Percentiles rank a stretch among this genome's conserved stretches.
These are phyloP conservation scores for Selenia dentaria DNA, from an alignment of 2,888 invertebrate genomes.

Conservation along the genomic window DNA sequence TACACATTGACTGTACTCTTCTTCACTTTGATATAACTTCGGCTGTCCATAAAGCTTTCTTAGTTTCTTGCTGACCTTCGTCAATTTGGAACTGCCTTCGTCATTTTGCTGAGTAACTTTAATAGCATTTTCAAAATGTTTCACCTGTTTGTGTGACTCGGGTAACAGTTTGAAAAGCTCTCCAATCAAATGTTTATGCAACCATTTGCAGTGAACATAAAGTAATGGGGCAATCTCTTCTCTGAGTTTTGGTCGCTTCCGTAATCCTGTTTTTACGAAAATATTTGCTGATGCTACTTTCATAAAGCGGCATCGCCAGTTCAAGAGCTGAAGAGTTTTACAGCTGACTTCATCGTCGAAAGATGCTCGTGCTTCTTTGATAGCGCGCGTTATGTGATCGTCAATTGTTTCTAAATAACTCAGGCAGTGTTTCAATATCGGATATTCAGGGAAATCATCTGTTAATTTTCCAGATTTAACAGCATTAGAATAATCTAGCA, in stretches of 20 bases:
- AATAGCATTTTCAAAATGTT: conserved; percentile 41
- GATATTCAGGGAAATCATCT: conserved; percentile 78
- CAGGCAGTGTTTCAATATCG: conserved; percentile 80
- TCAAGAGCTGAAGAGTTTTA: conserved; percentile 71
- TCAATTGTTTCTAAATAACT: conserved; percentile 75
- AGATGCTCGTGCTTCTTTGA: conserved; percentile 46
- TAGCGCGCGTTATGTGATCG: conserved; percentile 60
- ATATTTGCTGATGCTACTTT: conserved; percentile 64
- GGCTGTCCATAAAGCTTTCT: conserved; percentile 69
- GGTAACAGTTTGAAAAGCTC: conserved; percentile 50
- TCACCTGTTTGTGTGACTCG: conserved; percentile 33
- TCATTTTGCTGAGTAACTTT: conserved; percentile 39
- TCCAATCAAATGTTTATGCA: conserved; percentile 86
- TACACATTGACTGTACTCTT: conserved; percentile 51
- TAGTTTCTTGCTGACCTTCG: conserved; percentile 66
- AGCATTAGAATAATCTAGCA: conserved; percentile 77
- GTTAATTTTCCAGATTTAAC: conserved; percentile 67
- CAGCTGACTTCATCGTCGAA: conserved; percentile 67
- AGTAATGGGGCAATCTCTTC: conserved; percentile 85
- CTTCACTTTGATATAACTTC: conserved; percentile 55
- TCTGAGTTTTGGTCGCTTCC: conserved; percentile 60
- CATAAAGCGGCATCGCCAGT: conserved; percentile 81
- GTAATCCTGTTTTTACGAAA: conserved; percentile 54
- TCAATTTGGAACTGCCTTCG: conserved; percentile 49
- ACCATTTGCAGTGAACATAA: conserved; percentile 90